These are phyloP conservation scores for Pristionchus mayeri DNA, from an alignment of 2,888 invertebrate genomes.

Conservation along the genomic window DNA sequence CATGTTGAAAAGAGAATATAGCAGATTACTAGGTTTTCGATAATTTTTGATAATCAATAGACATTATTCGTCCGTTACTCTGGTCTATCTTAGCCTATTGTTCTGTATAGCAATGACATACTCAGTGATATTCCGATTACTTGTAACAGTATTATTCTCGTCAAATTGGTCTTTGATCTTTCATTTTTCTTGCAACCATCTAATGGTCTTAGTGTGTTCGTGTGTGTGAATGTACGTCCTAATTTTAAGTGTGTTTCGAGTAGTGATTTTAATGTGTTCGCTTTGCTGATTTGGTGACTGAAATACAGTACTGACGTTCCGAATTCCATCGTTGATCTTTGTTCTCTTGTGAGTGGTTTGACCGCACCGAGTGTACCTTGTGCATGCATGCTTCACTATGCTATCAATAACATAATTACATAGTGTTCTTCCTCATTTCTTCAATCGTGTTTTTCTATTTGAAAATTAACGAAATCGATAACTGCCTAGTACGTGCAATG, in stretches of 20 bases:
- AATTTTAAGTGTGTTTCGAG: conserved; percentile 11
- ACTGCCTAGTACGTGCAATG: too few species aligned
- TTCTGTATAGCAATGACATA: conserved; percentile 22
- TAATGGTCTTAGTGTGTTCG: not conserved
- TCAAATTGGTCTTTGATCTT: conserved; percentile 1
- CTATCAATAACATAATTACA: not conserved
- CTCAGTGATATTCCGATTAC: conserved; percentile 7
- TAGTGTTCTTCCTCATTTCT: too few species aligned
- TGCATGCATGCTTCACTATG: not conserved
- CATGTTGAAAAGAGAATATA: conserved; percentile 25
- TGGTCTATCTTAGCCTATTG: not conserved
- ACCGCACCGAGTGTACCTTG: conserved; percentile 23
- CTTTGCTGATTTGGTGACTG: conserved; percentile 5
- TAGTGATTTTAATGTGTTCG: not conserved
- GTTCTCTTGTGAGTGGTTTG: conserved; percentile 21
- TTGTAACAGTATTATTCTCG: conserved; percentile 32
- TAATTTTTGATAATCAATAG: too few species aligned
- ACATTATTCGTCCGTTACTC: too few species aligned
- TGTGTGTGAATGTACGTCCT: not conserved
- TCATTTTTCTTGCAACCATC: not conserved
- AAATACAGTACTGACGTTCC: conserved; percentile 9
- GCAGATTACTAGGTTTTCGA: not conserved
- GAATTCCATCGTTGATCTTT: not conserved
- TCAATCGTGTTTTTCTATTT: too few species aligned
- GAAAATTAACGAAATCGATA: too few species aligned